Evolutionary conservation across 2,888 invertebrate genomes (phyloP), one percentile per base, ranked within the genome.

Genomic region (Mimumesa dahlbomi): DNA sequence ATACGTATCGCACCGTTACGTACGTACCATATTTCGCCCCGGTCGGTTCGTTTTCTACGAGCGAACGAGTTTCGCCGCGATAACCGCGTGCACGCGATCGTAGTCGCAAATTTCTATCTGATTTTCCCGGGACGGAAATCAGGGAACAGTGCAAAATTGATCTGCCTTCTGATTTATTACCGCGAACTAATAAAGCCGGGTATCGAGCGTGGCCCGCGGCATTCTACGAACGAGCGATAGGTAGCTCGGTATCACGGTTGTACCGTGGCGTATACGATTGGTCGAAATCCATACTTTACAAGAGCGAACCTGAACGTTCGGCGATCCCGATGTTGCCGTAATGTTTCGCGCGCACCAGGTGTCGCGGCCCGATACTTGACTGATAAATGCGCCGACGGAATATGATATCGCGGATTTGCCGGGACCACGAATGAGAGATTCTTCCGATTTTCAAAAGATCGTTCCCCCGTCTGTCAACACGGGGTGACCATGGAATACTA

Each of bases 141-240:
- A 82, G 79, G 79, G 77, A 77, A 78, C 77, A 62, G 75, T 67
- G 82, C 81, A 85, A 87, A 87, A 87, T 87, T 87, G 87, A 87
- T 87, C 86, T 80, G 79, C 73, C 76, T 76, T 54, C 79, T 87
- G 87, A 87, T 88, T 88, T 87, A 87, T 87, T 80, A 75, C 84
- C 79, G 69, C 78, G 82, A 84, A 85, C 85, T 87, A 87, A 87
- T 87, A 87, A 87, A 87, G 84, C 86, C 75, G 19, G 43, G 65
- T 80, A 77, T 76, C 80, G 70, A 76, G 63, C 78, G 71, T 75
- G 45, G 68, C 78, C 61, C 73, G 78, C 81, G 75, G 78, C 66
- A 34, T 63, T 68, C 71, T 63, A 67, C 81, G 74, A 72, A 70
- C 45, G 49, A 40, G 56, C 77, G 77, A 76, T 76, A 75, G 78